A percentile compares a stretch with the other conserved stretches of the same genome.
These are phyloP conservation scores for Engystomops pustulosus DNA, from an alignment of 2,113 vertebrate genomes.

Conservation along the genomic window DNA sequence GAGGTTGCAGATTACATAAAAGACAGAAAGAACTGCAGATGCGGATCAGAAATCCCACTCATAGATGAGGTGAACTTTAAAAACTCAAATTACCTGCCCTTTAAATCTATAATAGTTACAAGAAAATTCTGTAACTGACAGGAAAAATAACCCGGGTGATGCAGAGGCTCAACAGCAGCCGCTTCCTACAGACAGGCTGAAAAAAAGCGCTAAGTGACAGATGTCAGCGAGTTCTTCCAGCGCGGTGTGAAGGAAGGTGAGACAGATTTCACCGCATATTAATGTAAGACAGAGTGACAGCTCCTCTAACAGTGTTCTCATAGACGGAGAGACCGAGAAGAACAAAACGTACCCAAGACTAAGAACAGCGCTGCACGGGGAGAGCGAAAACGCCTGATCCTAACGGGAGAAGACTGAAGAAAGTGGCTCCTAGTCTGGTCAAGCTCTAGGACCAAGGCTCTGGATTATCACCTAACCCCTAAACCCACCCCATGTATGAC, in stretches of 20 bases:
- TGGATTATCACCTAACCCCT: too few species aligned
- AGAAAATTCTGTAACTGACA: slow-evolving; percentile 9
- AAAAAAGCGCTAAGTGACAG: slow-evolving; percentile 52
- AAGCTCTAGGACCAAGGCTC: too few species aligned
- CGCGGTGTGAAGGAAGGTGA: slow-evolving; percentile 41
- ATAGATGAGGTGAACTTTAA: background rate
- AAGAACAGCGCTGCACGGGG: background rate
- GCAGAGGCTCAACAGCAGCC: slow-evolving; percentile 22
- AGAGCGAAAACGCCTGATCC: background rate
- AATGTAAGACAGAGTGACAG: slow-evolving; percentile 49
- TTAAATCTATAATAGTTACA: background rate
- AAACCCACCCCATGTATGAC: too few species aligned
- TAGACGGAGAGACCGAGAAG: background rate
- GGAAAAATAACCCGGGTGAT: slow-evolving; percentile 3
- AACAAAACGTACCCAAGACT: background rate
- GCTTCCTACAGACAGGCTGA: slow-evolving; percentile 36
- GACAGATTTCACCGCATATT: slow-evolving; percentile 57
- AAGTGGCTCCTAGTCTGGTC: too few species aligned
- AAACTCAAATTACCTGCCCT: background rate
- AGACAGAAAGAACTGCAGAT: too few species aligned
- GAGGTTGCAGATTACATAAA: too few species aligned
- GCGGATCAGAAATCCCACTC: too few species aligned
- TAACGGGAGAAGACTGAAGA: background rate
- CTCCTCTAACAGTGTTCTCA: slow-evolving; percentile 40
- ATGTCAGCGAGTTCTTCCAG: slow-evolving; percentile 24